A percentile compares a stretch with the other conserved stretches of the same genome.
phyloP scores from a whole-genome alignment of 2,797 vertebrate genomes.

The Sebastes paucispinis region DNA sequence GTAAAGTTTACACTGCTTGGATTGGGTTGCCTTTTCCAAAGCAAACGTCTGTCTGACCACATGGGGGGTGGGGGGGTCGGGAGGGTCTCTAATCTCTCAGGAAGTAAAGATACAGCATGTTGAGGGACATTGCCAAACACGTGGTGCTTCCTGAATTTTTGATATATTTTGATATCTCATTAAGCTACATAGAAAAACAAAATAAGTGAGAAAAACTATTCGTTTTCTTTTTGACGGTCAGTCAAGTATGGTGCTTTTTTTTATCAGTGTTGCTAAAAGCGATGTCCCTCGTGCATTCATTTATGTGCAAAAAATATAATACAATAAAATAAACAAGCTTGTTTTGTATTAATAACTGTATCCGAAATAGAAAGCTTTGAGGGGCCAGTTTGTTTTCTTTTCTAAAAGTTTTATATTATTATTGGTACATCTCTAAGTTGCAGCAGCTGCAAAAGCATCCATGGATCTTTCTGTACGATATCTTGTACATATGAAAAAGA shows the following conservation, averaged over 20 bases:
- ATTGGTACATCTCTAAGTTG: constrained; percentile 77
- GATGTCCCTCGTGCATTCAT: constrained; percentile 60
- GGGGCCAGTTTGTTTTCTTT: constrained; percentile 65
- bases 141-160: constrained; percentile 37
- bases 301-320: constrained; percentile 62
- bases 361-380: constrained; percentile 73
- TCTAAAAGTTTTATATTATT: constrained; percentile 67
- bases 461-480: constrained; percentile 84
- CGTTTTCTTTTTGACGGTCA: constrained; percentile 15
- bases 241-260: constrained; percentile 40
- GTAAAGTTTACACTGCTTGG: constrained; percentile 30
- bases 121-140: constrained; percentile 27
- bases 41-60: constrained; percentile 15
- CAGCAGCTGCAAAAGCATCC: constrained; percentile 74
- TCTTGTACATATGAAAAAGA: constrained; percentile 92
- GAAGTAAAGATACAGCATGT: constrained; percentile 32
- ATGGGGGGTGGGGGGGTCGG: not conserved
- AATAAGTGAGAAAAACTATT: not conserved
- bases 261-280: constrained; percentile 37
- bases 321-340: constrained; percentile 32
- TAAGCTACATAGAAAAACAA: constrained; percentile 21
- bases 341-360: constrained; percentile 79
- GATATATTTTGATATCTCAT: constrained; percentile 34
- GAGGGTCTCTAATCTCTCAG: constrained; percentile 50
- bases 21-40: constrained; percentile 20